Percentiles rank a stretch among this genome's conserved stretches.
phyloP scores from a whole-genome alignment of 2,113 vertebrate species.

The Chaetops frenatus region DNA sequence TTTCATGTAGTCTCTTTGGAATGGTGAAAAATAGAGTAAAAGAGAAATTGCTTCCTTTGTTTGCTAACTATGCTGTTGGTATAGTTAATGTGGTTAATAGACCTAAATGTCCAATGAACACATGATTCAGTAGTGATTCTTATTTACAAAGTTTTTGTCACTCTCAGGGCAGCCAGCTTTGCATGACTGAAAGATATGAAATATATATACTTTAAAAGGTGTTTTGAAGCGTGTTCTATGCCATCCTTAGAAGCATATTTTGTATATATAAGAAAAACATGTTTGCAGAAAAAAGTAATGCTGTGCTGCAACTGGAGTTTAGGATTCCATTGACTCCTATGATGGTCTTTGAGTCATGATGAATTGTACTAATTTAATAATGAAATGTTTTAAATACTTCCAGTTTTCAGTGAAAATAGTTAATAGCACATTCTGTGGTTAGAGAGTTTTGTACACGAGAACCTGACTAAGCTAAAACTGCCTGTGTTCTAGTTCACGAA shows the following conservation, averaged over 20 bases:
- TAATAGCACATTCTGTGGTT: background rate
- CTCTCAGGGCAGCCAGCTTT: background rate
- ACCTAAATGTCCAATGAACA: background rate
- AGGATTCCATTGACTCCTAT: background rate
- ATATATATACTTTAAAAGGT: background rate
- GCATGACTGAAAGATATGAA: background rate
- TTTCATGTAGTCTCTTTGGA: background rate
- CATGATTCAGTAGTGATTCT: background rate
- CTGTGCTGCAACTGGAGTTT: background rate
- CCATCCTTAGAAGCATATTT: background rate
- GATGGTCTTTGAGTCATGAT: background rate
- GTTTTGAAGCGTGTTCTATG: background rate
- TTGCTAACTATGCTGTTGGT: background rate
- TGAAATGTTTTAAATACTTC: background rate
- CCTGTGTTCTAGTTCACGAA: background rate
- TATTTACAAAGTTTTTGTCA: background rate
- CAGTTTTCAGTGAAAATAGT: background rate
- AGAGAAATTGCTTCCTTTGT: background rate
- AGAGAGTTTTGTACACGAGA: background rate
- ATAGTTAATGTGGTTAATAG: background rate
- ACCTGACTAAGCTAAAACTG: background rate
- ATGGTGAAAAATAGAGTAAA: background rate
- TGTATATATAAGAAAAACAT: background rate
- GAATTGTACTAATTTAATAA: background rate
- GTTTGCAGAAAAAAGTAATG: background rate